Evolutionary conservation across 2,797 vertebrate species (phyloP).

Genomic region (Poeciliopsis infans): DNA sequence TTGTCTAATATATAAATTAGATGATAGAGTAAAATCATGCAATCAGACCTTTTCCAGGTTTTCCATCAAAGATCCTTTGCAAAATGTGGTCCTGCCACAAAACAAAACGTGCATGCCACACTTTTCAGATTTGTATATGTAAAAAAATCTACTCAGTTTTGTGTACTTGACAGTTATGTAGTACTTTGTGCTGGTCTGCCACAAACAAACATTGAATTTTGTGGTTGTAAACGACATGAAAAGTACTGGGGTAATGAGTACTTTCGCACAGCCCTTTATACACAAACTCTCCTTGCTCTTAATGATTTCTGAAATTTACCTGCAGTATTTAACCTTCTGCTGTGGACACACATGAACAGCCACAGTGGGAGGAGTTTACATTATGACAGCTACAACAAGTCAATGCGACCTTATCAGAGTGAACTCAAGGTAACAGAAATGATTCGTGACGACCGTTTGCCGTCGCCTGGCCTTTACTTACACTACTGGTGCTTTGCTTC

Average conservation of each 20-base stretch:
- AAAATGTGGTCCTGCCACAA: neutral
- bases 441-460: slow-evolving; percentile 24
- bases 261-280: neutral
- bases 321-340: slow-evolving; percentile 32
- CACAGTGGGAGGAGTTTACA: slow-evolving; percentile 29
- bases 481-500: neutral
- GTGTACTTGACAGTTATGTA: neutral
- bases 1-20: neutral
- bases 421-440: slow-evolving; percentile 31
- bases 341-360: slow-evolving; percentile 22
- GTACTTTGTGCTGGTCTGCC: neutral
- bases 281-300: slow-evolving; percentile 4
- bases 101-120: neutral
- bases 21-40: neutral
- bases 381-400: slow-evolving; percentile 37
- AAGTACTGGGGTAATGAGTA: neutral
- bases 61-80: neutral
- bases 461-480: slow-evolving; percentile 14
- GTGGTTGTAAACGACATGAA: neutral
- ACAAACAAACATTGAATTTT: neutral
- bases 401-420: slow-evolving; percentile 41
- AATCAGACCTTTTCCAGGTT: neutral
- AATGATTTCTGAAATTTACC: slow-evolving; percentile 1
- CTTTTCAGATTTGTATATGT: neutral
- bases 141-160: neutral